Base-by-base conservation (phyloP, 2,888 invertebrate genomes). In the Pyrrhosoma nymphula region DNA sequence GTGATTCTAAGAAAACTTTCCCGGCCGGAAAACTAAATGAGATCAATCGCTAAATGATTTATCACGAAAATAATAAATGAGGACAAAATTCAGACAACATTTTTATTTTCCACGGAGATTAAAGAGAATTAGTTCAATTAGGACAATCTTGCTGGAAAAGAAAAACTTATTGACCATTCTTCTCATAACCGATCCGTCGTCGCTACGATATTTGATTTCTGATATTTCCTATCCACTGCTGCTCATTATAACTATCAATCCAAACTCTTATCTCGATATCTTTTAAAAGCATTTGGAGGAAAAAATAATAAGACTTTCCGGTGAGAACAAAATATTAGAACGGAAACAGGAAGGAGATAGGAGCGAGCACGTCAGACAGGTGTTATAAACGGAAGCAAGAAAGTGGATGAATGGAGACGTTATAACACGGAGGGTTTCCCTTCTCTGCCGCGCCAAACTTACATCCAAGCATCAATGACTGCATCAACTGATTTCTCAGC, bases 261-360 rank as follows among this genome's bases (percentile, higher is more conserved):
- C 63, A 35, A 60, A 56, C 69, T 39, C 63, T 47, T 60, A 91
- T 91, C 63, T 35, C n/a, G 90, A 90, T 90, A 47, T 39, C 12
- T 26, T 69, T n/a, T 69, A n/a, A 26, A 26, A 69, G 39, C 14
- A 63, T 91, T 91, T 91, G 63, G 91, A 63, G 56, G 56, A 63
- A n/a, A 91, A 63, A 63, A 39, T 35, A 30, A 60, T 91, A 60
- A 63, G 91, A 63, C 39, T 60, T 91, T 63, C 91, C 60, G 69
- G 69, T 63, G 26, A 91, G 35, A 39, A 39, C 47, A 47, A 47
- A 39, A 63, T 63, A 63, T 91, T 63, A 63, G 91, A 91, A 91
- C 91, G 91, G 91, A 91, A 91, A 91, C 91, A 91, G 91, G 91
- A 91, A 91, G 60, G 91, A 91, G 91, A 91, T 91, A 91, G 23